Percentiles rank a stretch among this genome's conserved stretches.
These are phyloP conservation scores for Hartigia nigra DNA, from an alignment of 2,888 invertebrate genomes.

Conservation along the genomic window DNA sequence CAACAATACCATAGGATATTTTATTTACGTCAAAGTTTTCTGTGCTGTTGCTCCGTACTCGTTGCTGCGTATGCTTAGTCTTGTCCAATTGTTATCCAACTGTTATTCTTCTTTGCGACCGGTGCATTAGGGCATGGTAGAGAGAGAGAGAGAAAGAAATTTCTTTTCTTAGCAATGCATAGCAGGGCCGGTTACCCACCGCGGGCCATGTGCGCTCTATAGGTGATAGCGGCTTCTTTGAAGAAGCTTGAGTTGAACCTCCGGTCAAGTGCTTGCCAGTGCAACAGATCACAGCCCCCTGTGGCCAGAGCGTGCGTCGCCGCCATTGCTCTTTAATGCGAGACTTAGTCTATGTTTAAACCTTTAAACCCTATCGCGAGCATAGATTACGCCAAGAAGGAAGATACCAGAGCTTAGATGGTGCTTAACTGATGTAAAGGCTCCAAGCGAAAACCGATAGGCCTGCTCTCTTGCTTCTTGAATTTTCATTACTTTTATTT, in stretches of 20 bases:
- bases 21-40: no score
- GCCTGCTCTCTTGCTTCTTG: neutral
- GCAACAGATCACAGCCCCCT: constrained; percentile 22
- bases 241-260: constrained; percentile 40
- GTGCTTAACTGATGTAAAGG: neutral
- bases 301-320: constrained; percentile 19
- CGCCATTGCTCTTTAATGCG: neutral
- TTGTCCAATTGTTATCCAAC: neutral
- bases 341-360: neutral
- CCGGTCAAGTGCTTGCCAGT: constrained; percentile 47
- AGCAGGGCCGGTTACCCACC: neutral
- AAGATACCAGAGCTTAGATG: neutral
- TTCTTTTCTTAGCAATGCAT: neutral
- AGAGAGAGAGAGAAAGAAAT: neutral
- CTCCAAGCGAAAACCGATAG: neutral
- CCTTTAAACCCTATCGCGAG: neutral
- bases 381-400: neutral
- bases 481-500: neutral
- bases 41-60: no score
- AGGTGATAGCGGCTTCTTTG: constrained; percentile 62
- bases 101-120: neutral
- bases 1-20: neutral
- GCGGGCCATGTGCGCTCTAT: constrained; percentile 60
- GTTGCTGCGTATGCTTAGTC: no score
- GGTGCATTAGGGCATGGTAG: neutral